These are phyloP conservation scores for Calcarius lapponicus DNA, from an alignment of 2,797 vertebrate species.

Conservation along the genomic window DNA sequence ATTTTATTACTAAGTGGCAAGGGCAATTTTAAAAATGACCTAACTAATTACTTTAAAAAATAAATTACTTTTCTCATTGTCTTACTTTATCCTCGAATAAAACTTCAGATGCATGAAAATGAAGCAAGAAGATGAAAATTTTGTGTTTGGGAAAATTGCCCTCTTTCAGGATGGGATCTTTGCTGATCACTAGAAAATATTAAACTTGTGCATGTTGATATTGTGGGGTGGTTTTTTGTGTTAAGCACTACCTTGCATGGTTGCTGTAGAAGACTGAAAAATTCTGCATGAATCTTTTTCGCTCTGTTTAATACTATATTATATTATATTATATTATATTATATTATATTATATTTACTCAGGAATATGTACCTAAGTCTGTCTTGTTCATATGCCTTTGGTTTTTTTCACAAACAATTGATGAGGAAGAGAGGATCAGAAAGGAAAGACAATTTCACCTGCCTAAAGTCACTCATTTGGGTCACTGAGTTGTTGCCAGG, in stretches of 20 bases:
- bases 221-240: not conserved
- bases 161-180: not conserved
- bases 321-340: not conserved
- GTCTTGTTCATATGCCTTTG: not conserved
- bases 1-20: constrained; percentile 56
- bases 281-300: not conserved
- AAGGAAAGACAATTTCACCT: not conserved
- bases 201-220: not conserved
- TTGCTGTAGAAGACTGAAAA: not conserved
- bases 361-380: not conserved
- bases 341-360: not conserved
- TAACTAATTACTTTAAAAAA: constrained; percentile 19
- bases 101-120: not conserved
- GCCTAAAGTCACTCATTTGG: not conserved
- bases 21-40: constrained; percentile 50
- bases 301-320: not conserved
- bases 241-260: not conserved
- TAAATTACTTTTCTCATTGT: not conserved
- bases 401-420: not conserved
- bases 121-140: not conserved
- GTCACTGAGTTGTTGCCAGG: not conserved
- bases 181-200: not conserved
- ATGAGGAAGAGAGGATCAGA: not conserved
- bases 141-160: not conserved
- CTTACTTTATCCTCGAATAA: not conserved